Evolutionary conservation across 1,140 invertebrate genomes (phyloP).

Genomic region (Bathynomus jamesi): DNA sequence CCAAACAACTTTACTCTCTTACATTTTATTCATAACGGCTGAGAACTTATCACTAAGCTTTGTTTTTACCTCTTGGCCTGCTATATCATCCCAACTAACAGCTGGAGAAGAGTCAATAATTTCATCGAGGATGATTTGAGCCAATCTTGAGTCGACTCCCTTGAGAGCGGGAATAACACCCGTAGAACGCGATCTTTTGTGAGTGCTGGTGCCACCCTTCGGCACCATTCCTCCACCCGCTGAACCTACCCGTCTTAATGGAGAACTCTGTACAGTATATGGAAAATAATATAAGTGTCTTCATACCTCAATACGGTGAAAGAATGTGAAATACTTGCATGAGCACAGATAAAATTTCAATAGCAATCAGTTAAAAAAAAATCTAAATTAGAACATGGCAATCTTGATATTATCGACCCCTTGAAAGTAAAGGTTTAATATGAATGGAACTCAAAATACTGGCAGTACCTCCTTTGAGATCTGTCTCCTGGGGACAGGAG

Average conservation of each 20-base stretch:
- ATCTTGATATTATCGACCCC: too few species aligned
- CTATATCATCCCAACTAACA: conserved; percentile 84
- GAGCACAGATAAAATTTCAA: too few species aligned
- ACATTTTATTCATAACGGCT: too few species aligned
- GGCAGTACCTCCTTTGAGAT: conserved; percentile 1
- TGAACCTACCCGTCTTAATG: conserved; percentile 15
- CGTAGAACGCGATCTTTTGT: conserved; percentile 8
- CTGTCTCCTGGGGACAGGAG: conserved; percentile 15
- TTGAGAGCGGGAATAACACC: conserved; percentile 22
- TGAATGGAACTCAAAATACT: too few species aligned
- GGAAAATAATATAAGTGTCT: background rate
- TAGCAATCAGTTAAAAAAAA: too few species aligned
- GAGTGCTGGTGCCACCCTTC: conserved; percentile 7
- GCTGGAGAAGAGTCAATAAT: conserved; percentile 75
- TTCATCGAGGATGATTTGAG: conserved; percentile 74
- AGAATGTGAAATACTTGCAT: background rate
- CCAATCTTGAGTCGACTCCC: conserved; percentile 26
- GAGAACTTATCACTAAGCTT: background rate
- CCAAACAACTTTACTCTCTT: too few species aligned
- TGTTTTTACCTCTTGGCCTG: conserved; percentile 68
- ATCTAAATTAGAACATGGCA: too few species aligned
- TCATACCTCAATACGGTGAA: background rate
- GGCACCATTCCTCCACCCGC: conserved; percentile 13
- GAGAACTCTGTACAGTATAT: background rate
- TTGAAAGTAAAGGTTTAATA: too few species aligned